Evolutionary conservation across 2,113 vertebrate species (phyloP).

Genomic region (Fregata magnificens): DNA sequence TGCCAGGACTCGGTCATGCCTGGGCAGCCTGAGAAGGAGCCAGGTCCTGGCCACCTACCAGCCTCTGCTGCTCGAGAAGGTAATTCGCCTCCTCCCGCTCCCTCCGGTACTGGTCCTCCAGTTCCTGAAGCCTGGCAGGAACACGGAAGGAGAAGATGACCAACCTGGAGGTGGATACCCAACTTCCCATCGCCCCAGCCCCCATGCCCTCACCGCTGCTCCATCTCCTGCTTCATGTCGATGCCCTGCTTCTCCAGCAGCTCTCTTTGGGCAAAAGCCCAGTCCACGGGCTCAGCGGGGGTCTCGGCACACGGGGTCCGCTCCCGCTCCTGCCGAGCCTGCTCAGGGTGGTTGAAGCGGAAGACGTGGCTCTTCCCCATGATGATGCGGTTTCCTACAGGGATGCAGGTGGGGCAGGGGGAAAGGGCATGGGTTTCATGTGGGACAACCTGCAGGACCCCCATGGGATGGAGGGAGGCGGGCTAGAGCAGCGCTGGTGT

Average conservation of each 20-base stretch:
- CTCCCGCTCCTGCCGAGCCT: conserved; percentile 92
- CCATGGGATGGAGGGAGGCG: accelerated
- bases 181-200: neutral
- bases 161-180: neutral
- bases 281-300: conserved; percentile 90
- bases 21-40: neutral
- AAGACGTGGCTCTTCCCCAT: conserved; percentile 98
- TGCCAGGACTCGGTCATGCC: neutral
- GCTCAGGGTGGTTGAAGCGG: conserved; percentile 97
- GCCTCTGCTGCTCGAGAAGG: conserved; percentile 93
- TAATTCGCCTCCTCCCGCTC: conserved; percentile 95
- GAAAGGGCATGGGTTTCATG: neutral
- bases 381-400: conserved; percentile 95
- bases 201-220: conserved; percentile 83
- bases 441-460: neutral
- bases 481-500: accelerated
- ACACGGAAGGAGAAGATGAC: neutral
- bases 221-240: conserved; percentile 99
- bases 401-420: accelerated
- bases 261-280: conserved; percentile 95
- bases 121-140: conserved; percentile 87
- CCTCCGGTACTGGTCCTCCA: conserved; percentile 94
- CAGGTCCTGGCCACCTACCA: conserved; percentile 75
- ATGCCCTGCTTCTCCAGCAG: conserved; percentile 97
- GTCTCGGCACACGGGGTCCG: conserved; percentile 90